phyloP scores from a whole-genome alignment of 2,113 vertebrate genomes.

The Willisornis vidua region DNA sequence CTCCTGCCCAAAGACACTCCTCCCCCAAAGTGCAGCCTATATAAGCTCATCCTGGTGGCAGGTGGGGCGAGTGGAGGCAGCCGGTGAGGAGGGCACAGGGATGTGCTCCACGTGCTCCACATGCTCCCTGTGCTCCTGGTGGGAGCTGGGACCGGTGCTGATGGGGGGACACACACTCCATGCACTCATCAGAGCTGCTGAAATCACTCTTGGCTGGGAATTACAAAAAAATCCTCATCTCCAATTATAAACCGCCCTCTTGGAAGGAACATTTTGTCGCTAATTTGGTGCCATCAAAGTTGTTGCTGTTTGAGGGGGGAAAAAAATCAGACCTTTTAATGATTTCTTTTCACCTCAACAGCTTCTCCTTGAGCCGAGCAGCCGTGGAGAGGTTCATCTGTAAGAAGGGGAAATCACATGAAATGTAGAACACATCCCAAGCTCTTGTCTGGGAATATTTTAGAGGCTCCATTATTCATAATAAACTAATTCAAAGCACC shows the following conservation, averaged over 20 bases:
- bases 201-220: neutral
- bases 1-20: neutral
- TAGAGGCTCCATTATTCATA: accelerated
- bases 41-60: accelerated
- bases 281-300: neutral
- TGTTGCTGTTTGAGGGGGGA: neutral
- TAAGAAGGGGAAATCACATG: neutral
- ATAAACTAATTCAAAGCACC: neutral
- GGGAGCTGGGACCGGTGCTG: neutral
- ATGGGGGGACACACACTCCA: accelerated
- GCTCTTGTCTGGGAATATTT: accelerated
- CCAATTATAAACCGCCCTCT: neutral
- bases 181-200: neutral
- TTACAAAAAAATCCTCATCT: neutral
- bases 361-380: neutral
- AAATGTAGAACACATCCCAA: accelerated
- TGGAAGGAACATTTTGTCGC: neutral
- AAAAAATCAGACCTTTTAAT: neutral
- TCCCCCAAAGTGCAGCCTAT: accelerated
- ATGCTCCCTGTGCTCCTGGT: neutral
- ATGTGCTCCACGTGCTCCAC: accelerated
- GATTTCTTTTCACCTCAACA: neutral
- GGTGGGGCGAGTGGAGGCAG: accelerated
- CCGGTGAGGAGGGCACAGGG: neutral
- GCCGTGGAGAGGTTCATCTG: accelerated